phyloP scores from a whole-genome alignment of 2,113 vertebrate genomes.

The Bubalus kerabau region DNA sequence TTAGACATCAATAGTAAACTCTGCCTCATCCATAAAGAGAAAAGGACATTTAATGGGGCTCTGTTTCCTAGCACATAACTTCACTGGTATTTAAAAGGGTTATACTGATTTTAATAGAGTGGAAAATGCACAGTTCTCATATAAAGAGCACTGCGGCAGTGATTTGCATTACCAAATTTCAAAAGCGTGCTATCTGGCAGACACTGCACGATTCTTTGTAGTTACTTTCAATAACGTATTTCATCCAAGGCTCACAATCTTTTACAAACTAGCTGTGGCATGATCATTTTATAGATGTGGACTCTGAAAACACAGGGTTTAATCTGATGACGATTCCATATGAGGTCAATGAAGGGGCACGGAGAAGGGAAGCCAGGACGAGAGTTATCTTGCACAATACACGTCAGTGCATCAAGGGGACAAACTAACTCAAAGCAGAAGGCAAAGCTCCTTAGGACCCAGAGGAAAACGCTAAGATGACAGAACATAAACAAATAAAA shows the following conservation, averaged over 20 bases:
- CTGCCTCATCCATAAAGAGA: neutral
- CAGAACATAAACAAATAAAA: conserved; percentile 13
- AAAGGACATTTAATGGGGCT: neutral
- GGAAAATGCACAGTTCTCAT: neutral
- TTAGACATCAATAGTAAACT: neutral
- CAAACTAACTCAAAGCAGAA: conserved; percentile 43
- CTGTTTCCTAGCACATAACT: neutral
- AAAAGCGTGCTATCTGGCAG: conserved; percentile 13
- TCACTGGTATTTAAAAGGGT: conserved; percentile 26
- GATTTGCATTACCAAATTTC: conserved; percentile 20
- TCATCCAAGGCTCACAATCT: neutral
- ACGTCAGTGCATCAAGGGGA: neutral
- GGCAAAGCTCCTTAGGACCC: neutral
- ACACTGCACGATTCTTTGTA: neutral
- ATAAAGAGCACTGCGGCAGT: neutral
- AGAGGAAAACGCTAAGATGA: neutral
- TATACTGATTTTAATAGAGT: conserved; percentile 19
- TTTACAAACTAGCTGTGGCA: conserved; percentile 12
- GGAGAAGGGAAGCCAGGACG: neutral
- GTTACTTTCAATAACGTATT: neutral
- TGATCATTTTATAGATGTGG: neutral
- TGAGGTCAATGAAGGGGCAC: neutral
- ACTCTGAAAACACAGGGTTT: conserved; percentile 4
- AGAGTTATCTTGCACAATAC: neutral
- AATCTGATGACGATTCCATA: conserved; percentile 33